These are phyloP conservation scores for Dicrurus megarhynchus DNA, from an alignment of 2,113 vertebrate species.

Conservation along the genomic window DNA sequence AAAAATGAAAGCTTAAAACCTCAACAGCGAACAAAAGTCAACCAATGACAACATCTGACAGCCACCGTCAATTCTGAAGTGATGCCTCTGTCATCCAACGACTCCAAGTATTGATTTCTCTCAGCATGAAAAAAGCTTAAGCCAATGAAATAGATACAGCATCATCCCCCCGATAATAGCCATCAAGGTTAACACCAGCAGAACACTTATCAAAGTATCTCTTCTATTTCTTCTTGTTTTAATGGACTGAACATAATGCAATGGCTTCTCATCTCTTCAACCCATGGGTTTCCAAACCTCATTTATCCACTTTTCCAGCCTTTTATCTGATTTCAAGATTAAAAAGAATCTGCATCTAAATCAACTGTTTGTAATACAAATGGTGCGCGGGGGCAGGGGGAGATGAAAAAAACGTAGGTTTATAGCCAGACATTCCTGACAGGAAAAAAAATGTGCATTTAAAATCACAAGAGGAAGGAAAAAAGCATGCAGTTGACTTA, in stretches of 20 bases:
- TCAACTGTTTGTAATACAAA: slow-evolving; percentile 35
- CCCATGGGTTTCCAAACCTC: slow-evolving; percentile 37
- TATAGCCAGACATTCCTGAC: background rate
- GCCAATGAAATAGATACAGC: slow-evolving; percentile 86
- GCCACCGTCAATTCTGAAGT: slow-evolving; percentile 92
- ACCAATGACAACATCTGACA: slow-evolving; percentile 93
- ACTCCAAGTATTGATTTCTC: slow-evolving; percentile 93
- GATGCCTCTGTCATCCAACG: slow-evolving; percentile 90
- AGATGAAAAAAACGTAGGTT: background rate
- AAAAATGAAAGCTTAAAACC: slow-evolving; percentile 96
- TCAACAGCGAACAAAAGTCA: slow-evolving; percentile 93
- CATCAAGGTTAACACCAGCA: slow-evolving; percentile 95
- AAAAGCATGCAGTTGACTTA: background rate
- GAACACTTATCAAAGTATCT: slow-evolving; percentile 95
- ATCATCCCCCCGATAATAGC: slow-evolving; percentile 77
- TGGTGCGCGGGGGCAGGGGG: rapidly evolving
- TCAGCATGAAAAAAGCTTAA: slow-evolving; percentile 81
- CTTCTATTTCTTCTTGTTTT: slow-evolving; percentile 81
- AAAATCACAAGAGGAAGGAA: background rate
- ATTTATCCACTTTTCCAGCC: slow-evolving; percentile 55
- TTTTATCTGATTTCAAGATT: slow-evolving; percentile 68
- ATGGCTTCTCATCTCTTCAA: slow-evolving; percentile 79
- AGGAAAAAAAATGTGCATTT: background rate
- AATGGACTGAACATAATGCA: slow-evolving; percentile 86
- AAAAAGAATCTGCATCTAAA: slow-evolving; percentile 55